Percentiles rank a stretch among this genome's conserved stretches.
phyloP scores from a whole-genome alignment of 2,113 vertebrate genomes.

The Proterorhinus semilunaris region DNA sequence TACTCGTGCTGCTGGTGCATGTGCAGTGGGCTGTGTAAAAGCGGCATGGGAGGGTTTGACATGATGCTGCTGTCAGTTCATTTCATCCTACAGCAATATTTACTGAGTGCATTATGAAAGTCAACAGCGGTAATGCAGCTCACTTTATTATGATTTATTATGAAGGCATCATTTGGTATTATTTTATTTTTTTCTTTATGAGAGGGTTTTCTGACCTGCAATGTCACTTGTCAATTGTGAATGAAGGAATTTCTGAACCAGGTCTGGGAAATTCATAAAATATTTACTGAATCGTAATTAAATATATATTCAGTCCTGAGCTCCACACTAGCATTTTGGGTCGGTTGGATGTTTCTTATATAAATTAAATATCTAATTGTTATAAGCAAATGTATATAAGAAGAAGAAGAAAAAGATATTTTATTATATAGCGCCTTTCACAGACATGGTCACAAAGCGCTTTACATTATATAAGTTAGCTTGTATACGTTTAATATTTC shows the following conservation, averaged over 20 bases:
- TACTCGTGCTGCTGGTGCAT: constrained; percentile 5
- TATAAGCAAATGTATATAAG: no score
- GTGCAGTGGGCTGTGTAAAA: constrained; percentile 10
- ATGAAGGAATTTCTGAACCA: neutral
- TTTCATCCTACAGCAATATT: constrained; percentile 12
- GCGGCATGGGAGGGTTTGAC: constrained; percentile 3
- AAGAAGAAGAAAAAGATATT: no score
- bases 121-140: neutral
- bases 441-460: no score
- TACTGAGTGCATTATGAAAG: constrained; percentile 1
- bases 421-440: no score
- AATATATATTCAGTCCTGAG: no score
- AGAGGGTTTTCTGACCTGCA: neutral
- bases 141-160: neutral
- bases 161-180: neutral
- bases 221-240: neutral
- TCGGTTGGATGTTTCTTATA: no score
- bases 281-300: no score
- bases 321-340: no score
- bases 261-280: no score
- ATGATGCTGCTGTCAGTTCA: neutral
- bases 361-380: no score
- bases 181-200: neutral
- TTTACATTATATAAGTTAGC: no score
- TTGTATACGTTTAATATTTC: no score